Conservation (phyloP, 2,113 vertebrate species). For the Nerophis ophidion region DNA sequence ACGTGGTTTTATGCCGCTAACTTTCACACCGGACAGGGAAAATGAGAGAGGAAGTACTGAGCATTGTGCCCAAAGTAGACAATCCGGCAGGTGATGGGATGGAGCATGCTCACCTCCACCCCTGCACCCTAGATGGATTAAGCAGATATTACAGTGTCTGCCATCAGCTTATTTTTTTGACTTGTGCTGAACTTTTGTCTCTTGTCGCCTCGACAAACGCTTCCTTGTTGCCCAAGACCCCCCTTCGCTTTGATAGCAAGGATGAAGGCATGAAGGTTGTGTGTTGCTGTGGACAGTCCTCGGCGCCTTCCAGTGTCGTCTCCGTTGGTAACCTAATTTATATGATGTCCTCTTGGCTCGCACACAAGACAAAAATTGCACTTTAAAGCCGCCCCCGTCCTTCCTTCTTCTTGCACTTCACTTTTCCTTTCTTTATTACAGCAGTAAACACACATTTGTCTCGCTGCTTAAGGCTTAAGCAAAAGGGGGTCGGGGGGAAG, state of each 20-base stretch:
- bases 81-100: conserved; percentile 22
- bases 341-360: conserved; percentile 40
- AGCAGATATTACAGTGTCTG: not conserved
- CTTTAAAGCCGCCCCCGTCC: conserved; percentile 9
- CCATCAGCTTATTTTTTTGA: not conserved
- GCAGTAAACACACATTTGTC: conserved; percentile 64
- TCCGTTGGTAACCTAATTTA: conserved; percentile 68
- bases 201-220: conserved; percentile 37
- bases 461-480: conserved; percentile 38
- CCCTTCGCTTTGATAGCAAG: conserved; percentile 17
- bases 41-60: conserved; percentile 51
- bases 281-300: conserved; percentile 1
- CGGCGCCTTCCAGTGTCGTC: conserved; percentile 32
- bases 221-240: conserved; percentile 46
- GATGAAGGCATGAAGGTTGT: not conserved
- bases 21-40: too few relatives aligned
- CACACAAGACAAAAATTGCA: conserved; percentile 41
- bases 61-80: conserved; percentile 27
- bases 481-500: conserved; percentile 37
- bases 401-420: conserved; percentile 7
- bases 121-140: conserved; percentile 18
- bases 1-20: too few relatives aligned
- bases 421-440: conserved; percentile 24
- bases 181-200: conserved; percentile 21
- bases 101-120: conserved; percentile 33